Base-by-base conservation (phyloP, 1,140 invertebrate species). In the Halictus rubicundus region DNA sequence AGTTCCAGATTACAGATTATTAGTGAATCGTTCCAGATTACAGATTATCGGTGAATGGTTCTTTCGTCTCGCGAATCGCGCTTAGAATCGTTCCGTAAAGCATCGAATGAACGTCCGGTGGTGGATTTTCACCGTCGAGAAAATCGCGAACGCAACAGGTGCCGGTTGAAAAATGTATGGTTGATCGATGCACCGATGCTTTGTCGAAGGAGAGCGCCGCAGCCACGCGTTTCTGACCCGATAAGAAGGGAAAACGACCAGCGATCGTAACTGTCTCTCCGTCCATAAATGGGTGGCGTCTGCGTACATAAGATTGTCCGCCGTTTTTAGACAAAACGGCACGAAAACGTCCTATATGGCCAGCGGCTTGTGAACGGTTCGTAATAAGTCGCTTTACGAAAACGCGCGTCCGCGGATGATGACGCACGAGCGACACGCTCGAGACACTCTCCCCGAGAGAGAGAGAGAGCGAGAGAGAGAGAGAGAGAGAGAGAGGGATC, bases 221-320 rank as follows among this genome's bases (percentile, higher is more conserved):
- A 46, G 59, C 25, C 23, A 1, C 63, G 25, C 19, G 7, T 2
- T 10, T 46, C 42, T 21, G 71, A 68, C 57, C 46, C 71, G 69
- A 66, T 73, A 81, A 80, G 71, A 68, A 73, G 59, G 78, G 59
- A 82, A n/a, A 57, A 72, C 78, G 21, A 81, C 52, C 64, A 59
- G 23, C 42, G 8, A n/a, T 32, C 16, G 46, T 66, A 37, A 49
- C 69, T 19, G 46, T 68, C 37, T 32, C 12, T 42, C 16, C 78
- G 23, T 19, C 78, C 81, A 63, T 80, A 77, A 63, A 78, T 64
- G 75, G 68, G 42, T 64, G 68, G 54, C 75, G 32, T 52, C 68
- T 32, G 46, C 64, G 64, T 27, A 57, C 19, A 32, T 59, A 42
- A 23, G 60, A 65, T 74, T 66, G 70, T 64, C 61, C 52, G 21